phyloP scores from a whole-genome alignment of 1,140 invertebrate species.

The Orchesella cincta region DNA sequence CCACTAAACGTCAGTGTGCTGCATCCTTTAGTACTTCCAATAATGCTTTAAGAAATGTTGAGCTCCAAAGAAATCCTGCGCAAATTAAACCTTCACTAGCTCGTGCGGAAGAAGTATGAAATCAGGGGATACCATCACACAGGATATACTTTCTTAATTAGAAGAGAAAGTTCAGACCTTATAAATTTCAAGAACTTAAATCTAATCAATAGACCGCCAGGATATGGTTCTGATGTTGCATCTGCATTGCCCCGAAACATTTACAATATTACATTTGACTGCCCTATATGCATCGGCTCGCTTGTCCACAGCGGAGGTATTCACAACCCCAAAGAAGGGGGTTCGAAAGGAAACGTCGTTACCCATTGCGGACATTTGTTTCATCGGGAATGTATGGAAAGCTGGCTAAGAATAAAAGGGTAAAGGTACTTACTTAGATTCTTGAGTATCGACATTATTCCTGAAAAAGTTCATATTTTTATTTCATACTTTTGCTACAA shows the following conservation, averaged over 20 bases:
- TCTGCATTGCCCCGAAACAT: not conserved
- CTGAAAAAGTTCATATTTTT: not conserved
- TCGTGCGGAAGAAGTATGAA: not conserved
- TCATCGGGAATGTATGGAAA: constrained; percentile 32
- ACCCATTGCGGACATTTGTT: constrained; percentile 28
- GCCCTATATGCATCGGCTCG: constrained; percentile 33
- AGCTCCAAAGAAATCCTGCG: no score
- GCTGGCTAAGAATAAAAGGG: constrained; percentile 27
- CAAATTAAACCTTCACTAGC: no score
- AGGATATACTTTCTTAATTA: not conserved
- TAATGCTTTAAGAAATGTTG: no score
- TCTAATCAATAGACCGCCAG: not conserved
- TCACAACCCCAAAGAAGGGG: not conserved
- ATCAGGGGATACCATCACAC: not conserved
- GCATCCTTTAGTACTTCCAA: no score
- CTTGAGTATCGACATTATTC: not conserved
- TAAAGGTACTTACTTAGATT: not conserved
- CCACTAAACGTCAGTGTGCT: not conserved
- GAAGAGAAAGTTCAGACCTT: not conserved
- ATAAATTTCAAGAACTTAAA: not conserved
- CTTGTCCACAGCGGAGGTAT: not conserved
- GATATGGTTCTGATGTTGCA: not conserved
- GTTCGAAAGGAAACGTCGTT: not conserved
- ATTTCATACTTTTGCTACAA: not conserved
- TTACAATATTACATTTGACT: constrained; percentile 23